Percentiles rank a stretch among this genome's conserved stretches.
Evolutionary conservation across 1,140 invertebrate genomes (phyloP).

Genomic region (Tetraneura akinire): DNA sequence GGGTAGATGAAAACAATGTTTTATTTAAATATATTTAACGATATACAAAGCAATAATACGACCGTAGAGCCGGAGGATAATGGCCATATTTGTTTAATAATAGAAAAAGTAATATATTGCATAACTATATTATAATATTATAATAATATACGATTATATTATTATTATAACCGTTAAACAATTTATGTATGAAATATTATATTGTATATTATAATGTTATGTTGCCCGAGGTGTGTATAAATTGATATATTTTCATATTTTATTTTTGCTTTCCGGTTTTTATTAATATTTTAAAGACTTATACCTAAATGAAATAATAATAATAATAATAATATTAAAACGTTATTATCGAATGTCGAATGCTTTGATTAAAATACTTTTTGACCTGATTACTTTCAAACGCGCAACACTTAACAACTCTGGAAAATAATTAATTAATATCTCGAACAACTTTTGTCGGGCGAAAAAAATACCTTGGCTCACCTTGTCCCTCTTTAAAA

Average conservation of each 20-base stretch:
- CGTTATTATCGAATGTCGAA: not conserved
- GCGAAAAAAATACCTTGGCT: not conserved
- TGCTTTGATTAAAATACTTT: not conserved
- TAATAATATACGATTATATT: not conserved
- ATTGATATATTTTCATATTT: not conserved
- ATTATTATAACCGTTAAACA: not conserved
- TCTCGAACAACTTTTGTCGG: not conserved
- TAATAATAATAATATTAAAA: not conserved
- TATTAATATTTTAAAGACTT: not conserved
- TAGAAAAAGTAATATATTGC: slow-evolving; percentile 3
- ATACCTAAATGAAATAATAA: not conserved
- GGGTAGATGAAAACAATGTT: not conserved
- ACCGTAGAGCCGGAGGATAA: not conserved
- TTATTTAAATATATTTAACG: not conserved
- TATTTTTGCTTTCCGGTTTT: not conserved
- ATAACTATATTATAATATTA: not conserved
- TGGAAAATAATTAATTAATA: not conserved
- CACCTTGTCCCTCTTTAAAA: not conserved
- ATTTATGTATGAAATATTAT: not conserved
- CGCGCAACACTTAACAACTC: not conserved
- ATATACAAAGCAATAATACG: not conserved
- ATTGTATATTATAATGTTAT: not conserved
- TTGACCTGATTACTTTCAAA: not conserved
- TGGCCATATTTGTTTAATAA: slow-evolving; percentile 6
- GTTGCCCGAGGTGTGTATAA: not conserved